Base-by-base conservation (phyloP, 2,113 vertebrate species). In the Cariama cristata region DNA sequence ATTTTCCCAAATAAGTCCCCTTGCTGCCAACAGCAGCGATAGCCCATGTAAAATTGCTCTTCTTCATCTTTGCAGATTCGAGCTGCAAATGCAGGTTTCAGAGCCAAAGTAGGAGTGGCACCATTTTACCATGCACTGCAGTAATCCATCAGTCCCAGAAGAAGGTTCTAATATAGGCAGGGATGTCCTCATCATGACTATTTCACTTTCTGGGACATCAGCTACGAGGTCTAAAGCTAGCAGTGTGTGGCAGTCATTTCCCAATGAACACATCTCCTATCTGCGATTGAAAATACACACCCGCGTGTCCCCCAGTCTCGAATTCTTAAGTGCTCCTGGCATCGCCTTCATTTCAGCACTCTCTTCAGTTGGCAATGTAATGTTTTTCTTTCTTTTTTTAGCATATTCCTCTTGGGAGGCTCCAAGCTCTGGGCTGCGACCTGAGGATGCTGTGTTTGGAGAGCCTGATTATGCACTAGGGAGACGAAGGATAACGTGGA, bases 311-410 rank as follows among this genome's bases (percentile, higher is more conserved):
- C 60, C 19, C 0, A 3, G 86, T 94, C 97, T 96, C 17, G 0
- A 59, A 80, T 93, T 88, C 86, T 87, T 58, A 92, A 95, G 80
- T 68, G 83, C 88, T 96, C 91, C 88, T 96, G 95, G 97, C 97
- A 95, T 91, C 94, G 89, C 86, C 42, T 56, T 77, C 89, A 74
- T 96, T 94, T 97, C 96, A 97, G 80, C 89, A 91, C 93, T 96
- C 50, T 1, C 80, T 87, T 81, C 91, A 95, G 58, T 40, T 97
- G 96, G 90, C 97, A 97, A 21, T 21, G 38, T 45, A 77, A 63
- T 92, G 56, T 86, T 97, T 97, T 94, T 86, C 84, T 96, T 94
- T 91, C 92, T 88, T 93, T 91, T 87, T 96, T 96, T 96, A 95
- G 96, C 82, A 19, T 53, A 72, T 93, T 45, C 38, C 67, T 90